These are phyloP conservation scores for Phyto melanocephala DNA, from an alignment of 2,888 invertebrate genomes.

Conservation along the genomic window DNA sequence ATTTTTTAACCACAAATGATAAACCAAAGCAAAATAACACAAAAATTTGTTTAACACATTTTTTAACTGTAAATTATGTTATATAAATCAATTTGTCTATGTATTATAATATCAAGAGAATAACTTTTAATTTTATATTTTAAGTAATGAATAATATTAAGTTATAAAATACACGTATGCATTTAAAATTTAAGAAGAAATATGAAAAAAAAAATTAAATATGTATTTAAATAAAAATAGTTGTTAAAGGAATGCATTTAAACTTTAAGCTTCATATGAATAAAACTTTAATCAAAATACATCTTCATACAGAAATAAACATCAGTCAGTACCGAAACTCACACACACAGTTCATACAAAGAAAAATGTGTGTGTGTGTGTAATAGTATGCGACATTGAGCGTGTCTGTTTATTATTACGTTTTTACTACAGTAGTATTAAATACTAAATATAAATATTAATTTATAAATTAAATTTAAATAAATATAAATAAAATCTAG, in stretches of 20 bases:
- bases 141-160: background rate
- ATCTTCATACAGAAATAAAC: conserved; percentile 17
- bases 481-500: conserved; percentile 20
- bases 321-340: background rate
- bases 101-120: conserved; percentile 17
- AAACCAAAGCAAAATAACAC: background rate
- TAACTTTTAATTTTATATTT: background rate
- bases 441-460: conserved; percentile 35
- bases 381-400: background rate
- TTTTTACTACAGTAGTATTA: conserved; percentile 23
- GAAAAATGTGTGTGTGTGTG: conserved; percentile 18
- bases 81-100: conserved; percentile 30
- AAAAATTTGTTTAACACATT: background rate
- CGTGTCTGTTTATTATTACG: conserved; percentile 2
- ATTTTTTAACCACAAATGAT: background rate
- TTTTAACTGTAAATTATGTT: conserved; percentile 46
- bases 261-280: conserved; percentile 65
- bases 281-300: conserved; percentile 39
- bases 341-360: background rate
- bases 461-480: conserved; percentile 30
- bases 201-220: background rate
- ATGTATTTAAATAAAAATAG: conserved; percentile 15
- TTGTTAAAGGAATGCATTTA: conserved; percentile 36
- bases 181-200: conserved; percentile 39
- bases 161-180: conserved; percentile 13